A percentile compares a stretch with the other conserved stretches of the same genome.
Evolutionary conservation across 2,113 vertebrate species (phyloP).

Genomic region (Alligator sinensis): DNA sequence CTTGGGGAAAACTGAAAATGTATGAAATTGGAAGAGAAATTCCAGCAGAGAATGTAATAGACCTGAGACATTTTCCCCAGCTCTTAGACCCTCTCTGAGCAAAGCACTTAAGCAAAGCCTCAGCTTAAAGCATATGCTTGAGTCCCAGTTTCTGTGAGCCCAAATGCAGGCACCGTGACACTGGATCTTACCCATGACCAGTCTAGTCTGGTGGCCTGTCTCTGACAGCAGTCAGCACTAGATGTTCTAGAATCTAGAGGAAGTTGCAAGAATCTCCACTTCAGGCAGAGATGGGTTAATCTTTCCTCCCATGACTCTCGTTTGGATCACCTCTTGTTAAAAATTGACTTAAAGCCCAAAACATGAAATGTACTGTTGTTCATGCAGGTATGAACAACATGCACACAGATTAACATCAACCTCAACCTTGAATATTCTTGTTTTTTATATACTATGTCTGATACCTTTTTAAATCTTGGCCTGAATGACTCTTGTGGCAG

Average conservation of each 20-base stretch:
- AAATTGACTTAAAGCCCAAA: neutral
- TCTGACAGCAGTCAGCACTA: neutral
- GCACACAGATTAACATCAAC: neutral
- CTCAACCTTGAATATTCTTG: neutral
- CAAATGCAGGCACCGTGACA: neutral
- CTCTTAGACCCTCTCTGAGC: neutral
- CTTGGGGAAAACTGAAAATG: neutral
- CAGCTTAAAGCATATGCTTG: fast-evolving
- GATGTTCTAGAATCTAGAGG: no score
- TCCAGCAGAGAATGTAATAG: neutral
- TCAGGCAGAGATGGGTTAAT: neutral
- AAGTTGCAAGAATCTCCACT: neutral
- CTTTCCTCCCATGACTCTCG: neutral
- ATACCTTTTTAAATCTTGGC: neutral
- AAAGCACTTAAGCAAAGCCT: neutral
- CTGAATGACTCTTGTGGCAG: neutral
- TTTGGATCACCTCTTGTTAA: neutral
- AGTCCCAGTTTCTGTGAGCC: neutral
- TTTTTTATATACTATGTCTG: neutral
- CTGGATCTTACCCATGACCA: fast-evolving
- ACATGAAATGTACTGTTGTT: neutral
- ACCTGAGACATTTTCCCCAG: neutral
- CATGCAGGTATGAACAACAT: no score
- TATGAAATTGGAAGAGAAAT: neutral
- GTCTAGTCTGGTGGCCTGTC: fast-evolving